Evolutionary conservation across 2,888 invertebrate species (phyloP).

Genomic region (Omphaloscelis lunosa): DNA sequence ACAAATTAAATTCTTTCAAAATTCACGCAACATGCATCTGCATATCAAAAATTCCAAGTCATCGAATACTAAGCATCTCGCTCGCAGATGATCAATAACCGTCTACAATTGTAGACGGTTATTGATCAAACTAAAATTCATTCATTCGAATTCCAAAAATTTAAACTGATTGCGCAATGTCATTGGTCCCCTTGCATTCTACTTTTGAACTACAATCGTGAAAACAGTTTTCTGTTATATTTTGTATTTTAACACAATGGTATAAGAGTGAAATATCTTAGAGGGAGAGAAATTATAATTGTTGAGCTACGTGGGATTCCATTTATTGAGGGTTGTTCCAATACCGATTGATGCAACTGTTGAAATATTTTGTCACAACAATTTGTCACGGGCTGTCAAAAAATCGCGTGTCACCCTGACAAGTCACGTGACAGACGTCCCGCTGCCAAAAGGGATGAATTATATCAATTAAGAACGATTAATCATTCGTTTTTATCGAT

Average conservation of each 20-base stretch:
- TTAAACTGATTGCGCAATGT: constrained; percentile 83
- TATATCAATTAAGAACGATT: constrained; percentile 87
- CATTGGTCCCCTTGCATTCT: constrained; percentile 77
- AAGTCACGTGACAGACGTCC: constrained; percentile 75
- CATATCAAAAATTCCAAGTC: constrained; percentile 74
- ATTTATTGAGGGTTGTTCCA: constrained; percentile 77
- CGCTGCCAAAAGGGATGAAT: constrained; percentile 83
- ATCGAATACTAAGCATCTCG: constrained; percentile 72
- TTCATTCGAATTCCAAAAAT: constrained; percentile 83
- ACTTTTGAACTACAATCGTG: constrained; percentile 59
- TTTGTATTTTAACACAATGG: constrained; percentile 55
- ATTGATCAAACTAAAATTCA: constrained; percentile 78
- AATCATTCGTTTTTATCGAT: constrained; percentile 85
- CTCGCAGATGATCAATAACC: constrained; percentile 56
- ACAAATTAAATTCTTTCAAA: constrained; percentile 60
- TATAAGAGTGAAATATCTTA: constrained; percentile 35
- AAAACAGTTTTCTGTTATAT: constrained; percentile 31
- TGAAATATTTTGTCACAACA: constrained; percentile 91
- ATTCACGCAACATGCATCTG: constrained; percentile 63
- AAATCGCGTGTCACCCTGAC: constrained; percentile 86
- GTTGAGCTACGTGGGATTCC: constrained; percentile 67
- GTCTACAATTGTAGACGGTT: constrained; percentile 74
- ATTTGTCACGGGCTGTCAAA: constrained; percentile 89
- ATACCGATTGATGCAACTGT: constrained; percentile 85
- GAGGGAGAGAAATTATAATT: constrained; percentile 19